Conservation (phyloP, 2,888 invertebrate species). For the Apamea crenata region DNA sequence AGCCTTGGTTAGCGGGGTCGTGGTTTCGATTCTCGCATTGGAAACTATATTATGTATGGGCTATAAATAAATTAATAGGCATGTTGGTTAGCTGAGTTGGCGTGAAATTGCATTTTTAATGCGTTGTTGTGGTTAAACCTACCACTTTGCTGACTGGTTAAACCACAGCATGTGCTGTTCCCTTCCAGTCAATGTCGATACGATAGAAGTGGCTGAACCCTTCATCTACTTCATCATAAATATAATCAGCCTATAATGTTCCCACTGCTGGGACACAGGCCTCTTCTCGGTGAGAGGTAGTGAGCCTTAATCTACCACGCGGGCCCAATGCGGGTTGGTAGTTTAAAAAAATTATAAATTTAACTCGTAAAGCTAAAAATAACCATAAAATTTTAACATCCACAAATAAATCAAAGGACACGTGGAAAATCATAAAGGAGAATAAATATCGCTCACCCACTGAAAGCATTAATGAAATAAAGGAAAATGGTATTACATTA, state of each 20-base stretch:
- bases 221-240: not conserved
- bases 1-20: constrained; percentile 32
- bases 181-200: not conserved
- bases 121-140: not conserved
- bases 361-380: too few relatives aligned
- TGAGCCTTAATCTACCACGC: not conserved
- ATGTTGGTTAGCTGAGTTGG: not conserved
- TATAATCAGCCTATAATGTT: not conserved
- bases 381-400: too few relatives aligned
- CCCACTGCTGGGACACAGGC: not conserved
- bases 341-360: too few relatives aligned
- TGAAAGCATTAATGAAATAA: too few relatives aligned
- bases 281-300: not conserved
- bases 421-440: too few relatives aligned
- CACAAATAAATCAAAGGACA: too few relatives aligned
- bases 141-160: not conserved
- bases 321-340: not conserved
- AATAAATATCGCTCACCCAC: too few relatives aligned
- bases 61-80: constrained; percentile 28
- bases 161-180: not conserved
- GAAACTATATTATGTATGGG: constrained; percentile 35
- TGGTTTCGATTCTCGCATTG: constrained; percentile 19
- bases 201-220: not conserved
- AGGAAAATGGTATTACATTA: too few relatives aligned
- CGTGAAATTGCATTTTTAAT: constrained; percentile 10